Evolutionary conservation across 2,113 vertebrate genomes (phyloP).

Genomic region (Greenwoodochromis staneri): DNA sequence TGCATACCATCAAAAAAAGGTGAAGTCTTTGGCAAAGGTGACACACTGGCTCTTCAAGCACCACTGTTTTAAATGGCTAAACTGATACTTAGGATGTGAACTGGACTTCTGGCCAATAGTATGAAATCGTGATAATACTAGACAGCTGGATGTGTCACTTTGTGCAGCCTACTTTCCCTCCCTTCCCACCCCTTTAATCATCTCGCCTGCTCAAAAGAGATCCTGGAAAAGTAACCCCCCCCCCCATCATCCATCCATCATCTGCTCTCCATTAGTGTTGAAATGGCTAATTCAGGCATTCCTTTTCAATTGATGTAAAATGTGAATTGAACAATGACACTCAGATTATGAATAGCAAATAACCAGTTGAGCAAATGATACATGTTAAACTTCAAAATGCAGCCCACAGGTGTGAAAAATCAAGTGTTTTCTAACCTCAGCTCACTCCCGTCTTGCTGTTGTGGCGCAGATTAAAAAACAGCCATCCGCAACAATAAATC

Average conservation of each 20-base stretch:
- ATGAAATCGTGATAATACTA: background rate
- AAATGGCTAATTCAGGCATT: background rate
- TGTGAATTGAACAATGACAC: background rate
- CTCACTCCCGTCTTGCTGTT: background rate
- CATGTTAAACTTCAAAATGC: background rate
- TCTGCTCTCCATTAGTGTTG: conserved; percentile 46
- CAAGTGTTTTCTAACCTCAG: background rate
- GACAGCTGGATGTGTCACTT: conserved; percentile 24
- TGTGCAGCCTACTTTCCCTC: background rate
- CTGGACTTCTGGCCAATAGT: background rate
- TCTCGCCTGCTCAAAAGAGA: background rate
- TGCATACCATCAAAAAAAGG: background rate
- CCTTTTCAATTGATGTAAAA: conserved; percentile 3
- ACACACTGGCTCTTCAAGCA: background rate
- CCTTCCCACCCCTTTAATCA: conserved; percentile 31
- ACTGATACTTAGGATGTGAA: background rate
- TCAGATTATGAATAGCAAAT: background rate
- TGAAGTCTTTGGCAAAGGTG: background rate
- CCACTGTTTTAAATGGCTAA: background rate
- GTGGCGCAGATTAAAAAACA: background rate
- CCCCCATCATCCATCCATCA: conserved; percentile 15
- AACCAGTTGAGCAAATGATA: background rate
- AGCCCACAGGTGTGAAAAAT: background rate
- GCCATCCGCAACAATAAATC: conserved; percentile 23
- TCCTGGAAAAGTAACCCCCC: conserved; percentile 5